Conservation (phyloP, 1,140 invertebrate genomes). For the Philotrypesis tridentata region DNA sequence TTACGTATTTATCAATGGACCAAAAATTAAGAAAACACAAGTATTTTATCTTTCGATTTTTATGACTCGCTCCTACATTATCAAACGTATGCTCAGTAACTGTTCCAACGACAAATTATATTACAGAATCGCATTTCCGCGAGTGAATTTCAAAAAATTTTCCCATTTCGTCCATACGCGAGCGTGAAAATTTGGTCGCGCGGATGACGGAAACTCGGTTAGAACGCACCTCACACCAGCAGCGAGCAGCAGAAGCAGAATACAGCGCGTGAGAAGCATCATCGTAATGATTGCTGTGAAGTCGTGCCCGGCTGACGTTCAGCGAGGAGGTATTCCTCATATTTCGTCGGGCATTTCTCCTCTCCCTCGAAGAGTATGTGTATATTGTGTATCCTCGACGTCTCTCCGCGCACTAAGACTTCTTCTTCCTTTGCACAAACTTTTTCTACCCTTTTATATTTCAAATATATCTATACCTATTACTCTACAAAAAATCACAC, state of each 20-base stretch:
- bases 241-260: constrained; percentile 62
- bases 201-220: neutral
- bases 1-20: no score
- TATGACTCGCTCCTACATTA: no score
- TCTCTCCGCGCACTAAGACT: constrained; percentile 22
- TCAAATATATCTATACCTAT: no score
- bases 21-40: no score
- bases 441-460: neutral
- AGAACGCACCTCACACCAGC: constrained; percentile 66
- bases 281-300: constrained; percentile 62
- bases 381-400: no score
- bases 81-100: no score
- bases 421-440: neutral
- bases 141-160: no score
- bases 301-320: constrained; percentile 60
- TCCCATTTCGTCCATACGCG: no score
- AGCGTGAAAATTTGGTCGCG: neutral
- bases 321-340: constrained; percentile 68
- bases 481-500: no score
- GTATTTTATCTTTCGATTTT: no score
- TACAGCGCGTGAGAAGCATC: constrained; percentile 59
- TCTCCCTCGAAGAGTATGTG: neutral
- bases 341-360: constrained; percentile 61
- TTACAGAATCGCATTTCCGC: no score
- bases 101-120: no score